Evolutionary conservation across 2,113 vertebrate genomes (phyloP).

Genomic region (Speoplatyrhinus poulsoni): DNA sequence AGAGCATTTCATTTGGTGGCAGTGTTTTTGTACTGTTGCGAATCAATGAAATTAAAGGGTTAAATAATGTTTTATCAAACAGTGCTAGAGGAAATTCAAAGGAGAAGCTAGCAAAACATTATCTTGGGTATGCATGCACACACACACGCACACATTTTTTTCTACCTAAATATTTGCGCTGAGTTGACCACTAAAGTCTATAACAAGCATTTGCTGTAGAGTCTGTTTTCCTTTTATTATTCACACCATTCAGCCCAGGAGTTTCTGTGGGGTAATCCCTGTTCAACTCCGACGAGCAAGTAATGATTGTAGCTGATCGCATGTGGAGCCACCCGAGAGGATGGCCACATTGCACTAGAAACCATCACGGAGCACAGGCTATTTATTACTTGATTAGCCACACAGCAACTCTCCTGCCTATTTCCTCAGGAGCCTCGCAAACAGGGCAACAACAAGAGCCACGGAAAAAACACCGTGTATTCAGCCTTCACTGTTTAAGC

Average conservation of each 20-base stretch:
- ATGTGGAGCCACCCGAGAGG: slow-evolving; percentile 47
- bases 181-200: slow-evolving; percentile 16
- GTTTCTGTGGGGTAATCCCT: slow-evolving; percentile 45
- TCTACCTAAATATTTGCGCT: slow-evolving; percentile 13
- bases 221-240: slow-evolving; percentile 27
- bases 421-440: slow-evolving; percentile 11
- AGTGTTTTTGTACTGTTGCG: too few species aligned
- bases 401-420: slow-evolving; percentile 16
- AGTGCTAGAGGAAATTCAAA: too few species aligned
- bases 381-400: slow-evolving; percentile 54
- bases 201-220: slow-evolving; percentile 23
- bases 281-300: slow-evolving; percentile 51
- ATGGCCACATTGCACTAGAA: slow-evolving; percentile 35
- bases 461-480: slow-evolving; percentile 11
- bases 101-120: not conserved
- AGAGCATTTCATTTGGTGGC: too few species aligned
- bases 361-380: slow-evolving; percentile 21
- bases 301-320: slow-evolving; percentile 60
- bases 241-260: slow-evolving; percentile 28
- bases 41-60: too few species aligned
- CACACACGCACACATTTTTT: not conserved
- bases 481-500: slow-evolving; percentile 26
- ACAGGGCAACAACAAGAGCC: slow-evolving; percentile 4
- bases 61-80: too few species aligned
- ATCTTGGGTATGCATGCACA: not conserved